Evolutionary conservation across 1,140 invertebrate genomes (phyloP).

Genomic region (Drosophila repleta): DNA sequence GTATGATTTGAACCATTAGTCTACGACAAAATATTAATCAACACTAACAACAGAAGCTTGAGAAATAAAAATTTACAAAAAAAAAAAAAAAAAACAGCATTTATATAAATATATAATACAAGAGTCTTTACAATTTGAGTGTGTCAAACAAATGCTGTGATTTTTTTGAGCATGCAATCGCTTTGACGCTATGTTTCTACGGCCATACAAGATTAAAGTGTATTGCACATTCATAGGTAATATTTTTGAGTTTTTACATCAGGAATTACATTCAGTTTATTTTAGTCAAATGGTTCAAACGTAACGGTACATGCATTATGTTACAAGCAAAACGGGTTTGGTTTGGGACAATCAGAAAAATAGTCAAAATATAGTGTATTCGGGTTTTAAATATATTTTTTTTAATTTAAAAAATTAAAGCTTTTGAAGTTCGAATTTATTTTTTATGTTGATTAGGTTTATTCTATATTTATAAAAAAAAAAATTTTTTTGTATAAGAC

Average conservation of each 20-base stretch:
- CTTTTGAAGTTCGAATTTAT: not conserved
- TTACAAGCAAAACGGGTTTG: not conserved
- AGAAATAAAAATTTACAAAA: slow-evolving; percentile 66
- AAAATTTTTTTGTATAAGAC: no score
- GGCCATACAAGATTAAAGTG: slow-evolving; percentile 36
- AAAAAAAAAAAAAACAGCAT: slow-evolving; percentile 57
- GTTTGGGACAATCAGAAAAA: slow-evolving; percentile 17
- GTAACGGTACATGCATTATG: no score
- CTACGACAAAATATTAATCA: slow-evolving; percentile 38
- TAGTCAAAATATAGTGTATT: slow-evolving; percentile 12
- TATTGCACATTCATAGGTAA: not conserved
- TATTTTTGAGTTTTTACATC: not conserved
- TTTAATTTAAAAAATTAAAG: not conserved
- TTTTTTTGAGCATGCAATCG: slow-evolving; percentile 32
- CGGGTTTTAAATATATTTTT: no score
- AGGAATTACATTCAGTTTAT: slow-evolving; percentile 28
- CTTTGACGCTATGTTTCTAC: slow-evolving; percentile 11
- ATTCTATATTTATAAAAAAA: no score
- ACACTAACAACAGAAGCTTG: slow-evolving; percentile 71
- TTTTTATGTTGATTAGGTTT: not conserved
- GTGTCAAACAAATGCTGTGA: slow-evolving; percentile 53
- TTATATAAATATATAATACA: slow-evolving; percentile 57
- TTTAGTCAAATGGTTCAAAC: no score
- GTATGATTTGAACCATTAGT: slow-evolving; percentile 26
- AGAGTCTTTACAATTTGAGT: slow-evolving; percentile 53